Percentiles rank a stretch among this genome's conserved stretches.
Evolutionary conservation across 35 echinoderm and acorn worm species (phyloP).

Genomic region (Holothuria glaberrima): DNA sequence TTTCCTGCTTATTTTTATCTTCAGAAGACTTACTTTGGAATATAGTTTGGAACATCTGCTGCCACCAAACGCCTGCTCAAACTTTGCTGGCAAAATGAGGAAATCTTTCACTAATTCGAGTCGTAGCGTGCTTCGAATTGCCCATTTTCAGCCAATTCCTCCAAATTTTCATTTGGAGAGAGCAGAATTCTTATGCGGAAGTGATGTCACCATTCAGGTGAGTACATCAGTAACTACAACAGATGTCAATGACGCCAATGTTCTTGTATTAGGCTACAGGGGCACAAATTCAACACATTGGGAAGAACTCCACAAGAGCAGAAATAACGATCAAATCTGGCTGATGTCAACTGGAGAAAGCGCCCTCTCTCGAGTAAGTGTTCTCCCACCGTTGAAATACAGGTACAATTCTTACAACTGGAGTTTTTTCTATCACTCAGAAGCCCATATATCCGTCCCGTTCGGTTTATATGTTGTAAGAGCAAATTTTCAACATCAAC

Average conservation of each 20-base stretch:
- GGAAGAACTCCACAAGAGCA: background rate
- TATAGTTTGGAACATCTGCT: too few relatives aligned
- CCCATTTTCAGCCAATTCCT: background rate
- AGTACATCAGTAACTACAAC: background rate
- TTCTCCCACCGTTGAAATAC: background rate
- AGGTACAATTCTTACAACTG: background rate
- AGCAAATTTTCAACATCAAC: background rate
- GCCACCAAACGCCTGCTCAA: background rate
- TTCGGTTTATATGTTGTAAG: background rate
- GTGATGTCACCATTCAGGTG: background rate
- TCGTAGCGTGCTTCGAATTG: background rate
- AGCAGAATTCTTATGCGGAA: background rate
- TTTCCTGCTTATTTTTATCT: too few relatives aligned
- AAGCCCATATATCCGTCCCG: background rate
- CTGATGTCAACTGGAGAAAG: constrained; percentile 4
- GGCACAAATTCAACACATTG: background rate
- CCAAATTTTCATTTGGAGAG: background rate
- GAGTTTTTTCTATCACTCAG: constrained; percentile 6
- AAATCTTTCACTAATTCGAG: background rate
- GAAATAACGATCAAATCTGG: background rate
- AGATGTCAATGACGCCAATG: background rate
- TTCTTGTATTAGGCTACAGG: constrained; percentile 7
- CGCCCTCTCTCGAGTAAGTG: background rate
- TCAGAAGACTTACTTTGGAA: too few relatives aligned
- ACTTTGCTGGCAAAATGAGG: background rate